Conservation (phyloP, 1,140 invertebrate species). For the Trachymyrmex septentrionalis region DNA sequence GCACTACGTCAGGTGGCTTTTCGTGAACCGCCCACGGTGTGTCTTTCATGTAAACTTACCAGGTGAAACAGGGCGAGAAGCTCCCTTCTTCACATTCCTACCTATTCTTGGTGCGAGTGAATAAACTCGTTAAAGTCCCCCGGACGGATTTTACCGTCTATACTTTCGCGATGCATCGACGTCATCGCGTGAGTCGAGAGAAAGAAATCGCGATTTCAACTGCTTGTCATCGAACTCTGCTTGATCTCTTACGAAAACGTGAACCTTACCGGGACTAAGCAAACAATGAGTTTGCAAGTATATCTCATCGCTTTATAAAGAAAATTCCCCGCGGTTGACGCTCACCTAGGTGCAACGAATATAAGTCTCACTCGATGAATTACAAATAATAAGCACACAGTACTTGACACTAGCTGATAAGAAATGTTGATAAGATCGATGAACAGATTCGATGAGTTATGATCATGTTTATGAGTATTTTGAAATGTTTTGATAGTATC, state of each 20-base stretch:
- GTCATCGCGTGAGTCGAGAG: conserved; percentile 26
- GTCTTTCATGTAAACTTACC: conserved; percentile 51
- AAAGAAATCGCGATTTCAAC: conserved; percentile 26
- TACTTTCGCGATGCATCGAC: not conserved
- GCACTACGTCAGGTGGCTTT: conserved; percentile 71
- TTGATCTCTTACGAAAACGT: not conserved
- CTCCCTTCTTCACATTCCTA: not conserved
- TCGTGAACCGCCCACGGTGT: conserved; percentile 69
- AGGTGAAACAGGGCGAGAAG: conserved; percentile 34
- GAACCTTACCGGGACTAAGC: conserved; percentile 19
- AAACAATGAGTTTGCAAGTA: conserved; percentile 51
- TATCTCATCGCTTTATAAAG: conserved; percentile 2
- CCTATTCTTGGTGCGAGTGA: conserved; percentile 28
- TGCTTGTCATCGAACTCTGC: conserved; percentile 21
- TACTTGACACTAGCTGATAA: conserved; percentile 29
- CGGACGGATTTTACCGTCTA: not conserved
- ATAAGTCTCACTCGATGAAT: not conserved
- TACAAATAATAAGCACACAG: conserved; percentile 41
- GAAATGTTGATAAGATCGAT: conserved; percentile 41
- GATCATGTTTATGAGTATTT: not conserved
- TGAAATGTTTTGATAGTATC: conserved; percentile 15
- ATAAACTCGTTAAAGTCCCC: conserved; percentile 47
- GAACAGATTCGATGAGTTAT: conserved; percentile 19
- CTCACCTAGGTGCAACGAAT: not conserved
- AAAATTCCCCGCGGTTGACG: not conserved